Evolutionary conservation across 2,113 vertebrate genomes (phyloP), one percentile per base, ranked within the genome.

Genomic region (Salvelinus alpinus): DNA sequence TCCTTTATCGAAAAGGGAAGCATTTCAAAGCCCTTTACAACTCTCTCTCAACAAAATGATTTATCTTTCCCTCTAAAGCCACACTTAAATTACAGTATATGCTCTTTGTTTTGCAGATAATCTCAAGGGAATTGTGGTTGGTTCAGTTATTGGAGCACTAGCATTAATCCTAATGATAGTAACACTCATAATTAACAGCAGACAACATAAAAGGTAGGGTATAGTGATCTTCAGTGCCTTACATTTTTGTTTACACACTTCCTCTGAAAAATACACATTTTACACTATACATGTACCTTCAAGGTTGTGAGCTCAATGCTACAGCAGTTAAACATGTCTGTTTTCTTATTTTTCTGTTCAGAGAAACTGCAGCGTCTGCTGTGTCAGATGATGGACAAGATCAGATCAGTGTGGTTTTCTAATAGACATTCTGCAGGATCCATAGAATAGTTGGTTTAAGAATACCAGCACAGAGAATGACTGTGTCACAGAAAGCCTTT

Each of bases 91-190:
- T 3, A 44, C 38, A 44, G 38, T 44, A 44, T 5, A 47, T 29
- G 6, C 1, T 60, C 9, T 62, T 20, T 77, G 6, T 78, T 31
- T 85, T 81, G 64, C 77, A 91, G 91, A 3, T 79, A 87, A 88
- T 5, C 0, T 83, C 0, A 1, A 81, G n/a, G 88, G 90, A 31
- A 89, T 92, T 14, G 65, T 91, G 31, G 87, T 79, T 0, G 91
- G 88, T 68, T 80, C 88, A 66, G 81, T 91, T 3, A 38, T 92
- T 0, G 91, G 91, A 75, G 80, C 77, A 0, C 0, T 78, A 3
- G n/a, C 80, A 5, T 71, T 91, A 51, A 78, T 85, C 34, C 0
- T 78, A 1, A 84, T 92, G 0, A 68, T 87, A 27, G 73, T 74
- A 64, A 22, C 77, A 1, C 25, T 88, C 0, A 11, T 44, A 2